These are phyloP conservation scores for Spicauda simplicius DNA, from an alignment of 2,888 invertebrate species.

Conservation along the genomic window DNA sequence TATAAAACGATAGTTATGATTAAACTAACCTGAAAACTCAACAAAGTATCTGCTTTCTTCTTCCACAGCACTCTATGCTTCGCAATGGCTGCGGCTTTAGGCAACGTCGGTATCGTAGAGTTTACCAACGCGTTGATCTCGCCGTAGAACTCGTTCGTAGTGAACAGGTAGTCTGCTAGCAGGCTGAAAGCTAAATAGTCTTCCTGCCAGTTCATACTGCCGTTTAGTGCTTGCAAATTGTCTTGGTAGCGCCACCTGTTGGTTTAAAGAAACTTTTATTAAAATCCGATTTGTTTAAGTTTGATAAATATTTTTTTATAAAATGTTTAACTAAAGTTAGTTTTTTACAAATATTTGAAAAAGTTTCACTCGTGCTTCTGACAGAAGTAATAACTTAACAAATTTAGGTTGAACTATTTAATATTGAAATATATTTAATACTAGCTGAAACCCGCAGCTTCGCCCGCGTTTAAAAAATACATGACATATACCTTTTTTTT, in stretches of 20 bases:
- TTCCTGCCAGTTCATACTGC: slow-evolving; percentile 82
- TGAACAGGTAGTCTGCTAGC: slow-evolving; percentile 76
- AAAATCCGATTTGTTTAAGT: not conserved
- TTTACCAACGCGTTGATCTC: slow-evolving; percentile 75
- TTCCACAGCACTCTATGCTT: slow-evolving; percentile 77
- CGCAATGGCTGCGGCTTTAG: slow-evolving; percentile 73
- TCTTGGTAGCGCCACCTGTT: slow-evolving; percentile 81
- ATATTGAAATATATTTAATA: too few relatives aligned
- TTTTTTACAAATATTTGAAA: too few relatives aligned
- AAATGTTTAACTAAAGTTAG: too few relatives aligned
- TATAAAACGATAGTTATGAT: too few relatives aligned
- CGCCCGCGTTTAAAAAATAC: too few relatives aligned
- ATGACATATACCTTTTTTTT: too few relatives aligned
- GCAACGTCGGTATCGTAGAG: slow-evolving; percentile 75
- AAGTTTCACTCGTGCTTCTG: too few relatives aligned
- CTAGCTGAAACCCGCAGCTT: too few relatives aligned
- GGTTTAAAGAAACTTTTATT: not conserved
- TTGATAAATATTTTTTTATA: too few relatives aligned
- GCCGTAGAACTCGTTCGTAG: slow-evolving; percentile 77
- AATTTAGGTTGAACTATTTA: too few relatives aligned
- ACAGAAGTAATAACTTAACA: too few relatives aligned
- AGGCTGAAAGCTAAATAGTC: slow-evolving; percentile 76
- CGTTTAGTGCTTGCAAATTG: slow-evolving; percentile 78
- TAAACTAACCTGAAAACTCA: slow-evolving; percentile 72
- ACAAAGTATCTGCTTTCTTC: slow-evolving; percentile 75